These are phyloP conservation scores for Arnoldichthys spilopterus DNA, from an alignment of 2,797 vertebrate genomes.

Conservation along the genomic window DNA sequence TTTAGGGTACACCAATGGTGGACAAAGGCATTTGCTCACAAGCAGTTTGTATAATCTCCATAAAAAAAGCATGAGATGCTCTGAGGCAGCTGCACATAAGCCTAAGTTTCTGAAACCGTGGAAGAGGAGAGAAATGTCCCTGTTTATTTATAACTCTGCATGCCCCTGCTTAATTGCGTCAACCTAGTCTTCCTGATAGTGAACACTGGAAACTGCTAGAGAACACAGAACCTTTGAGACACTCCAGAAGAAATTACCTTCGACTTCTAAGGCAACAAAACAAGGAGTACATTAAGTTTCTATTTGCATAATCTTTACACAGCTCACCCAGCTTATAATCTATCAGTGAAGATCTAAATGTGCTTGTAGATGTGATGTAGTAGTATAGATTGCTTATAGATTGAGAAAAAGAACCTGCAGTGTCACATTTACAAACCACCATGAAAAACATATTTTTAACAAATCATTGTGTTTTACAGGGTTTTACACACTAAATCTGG, in stretches of 20 bases:
- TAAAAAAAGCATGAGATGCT: no score
- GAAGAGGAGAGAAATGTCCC: conserved; percentile 9
- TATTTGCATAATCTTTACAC: background rate
- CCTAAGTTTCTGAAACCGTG: background rate
- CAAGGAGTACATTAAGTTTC: background rate
- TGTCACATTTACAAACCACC: no score
- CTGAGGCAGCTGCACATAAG: no score
- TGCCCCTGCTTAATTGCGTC: conserved; percentile 2
- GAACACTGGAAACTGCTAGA: background rate
- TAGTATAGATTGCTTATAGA: background rate
- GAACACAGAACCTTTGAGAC: background rate
- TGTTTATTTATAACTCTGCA: conserved; percentile 14
- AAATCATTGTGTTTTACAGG: background rate
- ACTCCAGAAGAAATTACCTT: background rate
- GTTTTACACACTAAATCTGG: no score
- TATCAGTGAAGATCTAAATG: background rate
- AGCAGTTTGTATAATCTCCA: no score
- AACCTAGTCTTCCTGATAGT: background rate
- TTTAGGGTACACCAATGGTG: no score
- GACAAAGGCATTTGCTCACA: no score
- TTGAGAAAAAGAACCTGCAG: no score
- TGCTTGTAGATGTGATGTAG: background rate
- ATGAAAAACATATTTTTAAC: background rate
- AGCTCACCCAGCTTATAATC: background rate
- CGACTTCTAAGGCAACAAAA: background rate